Evolutionary conservation across 2,113 vertebrate genomes (phyloP).

Genomic region (Gopherus flavomarginatus): DNA sequence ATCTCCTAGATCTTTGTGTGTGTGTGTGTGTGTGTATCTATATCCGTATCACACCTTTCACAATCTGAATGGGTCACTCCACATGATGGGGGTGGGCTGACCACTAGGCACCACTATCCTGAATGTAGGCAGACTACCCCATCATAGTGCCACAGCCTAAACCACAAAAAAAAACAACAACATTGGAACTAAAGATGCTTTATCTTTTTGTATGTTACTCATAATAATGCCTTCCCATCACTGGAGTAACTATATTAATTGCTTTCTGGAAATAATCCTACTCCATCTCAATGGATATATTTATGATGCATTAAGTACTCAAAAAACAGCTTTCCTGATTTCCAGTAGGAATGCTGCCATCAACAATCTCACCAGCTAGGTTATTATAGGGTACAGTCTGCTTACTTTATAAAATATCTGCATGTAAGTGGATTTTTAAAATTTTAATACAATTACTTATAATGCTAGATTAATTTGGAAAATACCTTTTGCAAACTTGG

Average conservation of each 20-base stretch:
- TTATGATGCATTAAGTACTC: conserved; percentile 70
- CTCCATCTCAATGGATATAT: conserved; percentile 64
- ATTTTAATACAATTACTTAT: neutral
- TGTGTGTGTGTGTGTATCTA: neutral
- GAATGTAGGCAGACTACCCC: neutral
- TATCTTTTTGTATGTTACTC: conserved; percentile 66
- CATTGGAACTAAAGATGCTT: conserved; percentile 51
- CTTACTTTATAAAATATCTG: conserved; percentile 47
- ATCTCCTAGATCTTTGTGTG: neutral
- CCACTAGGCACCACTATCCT: neutral
- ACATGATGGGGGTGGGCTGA: neutral
- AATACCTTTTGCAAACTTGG: conserved; percentile 46
- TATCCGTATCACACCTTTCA: neutral
- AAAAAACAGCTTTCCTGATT: conserved; percentile 69
- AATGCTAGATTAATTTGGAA: conserved; percentile 39
- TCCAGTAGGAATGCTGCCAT: conserved; percentile 42
- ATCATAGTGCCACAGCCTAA: conserved; percentile 69
- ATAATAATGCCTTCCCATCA: conserved; percentile 61
- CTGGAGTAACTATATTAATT: conserved; percentile 71
- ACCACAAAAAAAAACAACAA: conserved; percentile 56
- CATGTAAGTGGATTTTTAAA: conserved; percentile 40
- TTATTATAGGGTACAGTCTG: neutral
- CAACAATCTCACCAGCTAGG: conserved; percentile 40
- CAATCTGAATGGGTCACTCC: neutral
- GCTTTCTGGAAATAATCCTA: conserved; percentile 75